Conservation (phyloP, 2,113 vertebrate genomes). For the Ciconia maguari region DNA sequence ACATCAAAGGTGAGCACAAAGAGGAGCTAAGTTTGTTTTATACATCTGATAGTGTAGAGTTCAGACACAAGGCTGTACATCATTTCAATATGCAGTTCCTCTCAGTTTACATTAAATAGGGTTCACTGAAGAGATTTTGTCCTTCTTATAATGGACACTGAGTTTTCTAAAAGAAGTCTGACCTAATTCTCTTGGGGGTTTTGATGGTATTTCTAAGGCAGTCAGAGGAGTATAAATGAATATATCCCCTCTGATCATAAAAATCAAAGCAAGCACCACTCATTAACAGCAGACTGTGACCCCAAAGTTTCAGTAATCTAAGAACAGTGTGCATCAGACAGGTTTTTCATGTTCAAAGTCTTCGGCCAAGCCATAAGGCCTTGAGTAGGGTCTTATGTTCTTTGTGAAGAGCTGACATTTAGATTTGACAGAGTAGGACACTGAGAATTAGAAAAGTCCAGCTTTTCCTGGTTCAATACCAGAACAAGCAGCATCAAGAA, state of each 20-base stretch:
- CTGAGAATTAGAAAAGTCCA: not conserved
- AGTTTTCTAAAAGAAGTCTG: slow-evolving; percentile 28
- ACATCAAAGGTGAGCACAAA: not conserved
- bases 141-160: slow-evolving; percentile 1
- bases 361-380: not conserved
- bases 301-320: not conserved
- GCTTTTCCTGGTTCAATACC: not conserved
- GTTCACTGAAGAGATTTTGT: slow-evolving; percentile 27
- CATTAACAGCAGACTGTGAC: not conserved
- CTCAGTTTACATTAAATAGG: not conserved
- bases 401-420: not conserved
- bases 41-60: not conserved
- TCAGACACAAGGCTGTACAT: not conserved
- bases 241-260: slow-evolving; percentile 11
- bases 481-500: not conserved
- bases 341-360: not conserved
- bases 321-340: not conserved
- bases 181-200: not conserved
- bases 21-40: not conserved
- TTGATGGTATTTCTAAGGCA: slow-evolving; percentile 13
- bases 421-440: not conserved
- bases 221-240: not conserved
- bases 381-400: not conserved
- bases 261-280: slow-evolving; percentile 16
- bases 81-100: not conserved